Conservation (phyloP, 2,113 vertebrate genomes). For the Fukomys damarensis region DNA sequence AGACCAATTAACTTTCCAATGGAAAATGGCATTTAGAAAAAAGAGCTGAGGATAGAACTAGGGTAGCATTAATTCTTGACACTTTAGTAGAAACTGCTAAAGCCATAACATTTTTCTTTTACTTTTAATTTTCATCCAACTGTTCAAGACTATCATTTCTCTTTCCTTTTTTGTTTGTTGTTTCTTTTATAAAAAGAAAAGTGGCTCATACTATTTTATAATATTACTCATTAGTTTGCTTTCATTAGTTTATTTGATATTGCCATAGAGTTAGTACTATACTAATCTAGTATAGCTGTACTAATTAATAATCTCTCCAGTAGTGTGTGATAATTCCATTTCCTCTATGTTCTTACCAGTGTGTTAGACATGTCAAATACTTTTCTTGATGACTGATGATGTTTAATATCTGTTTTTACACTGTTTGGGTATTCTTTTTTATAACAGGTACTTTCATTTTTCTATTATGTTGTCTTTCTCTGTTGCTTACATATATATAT, state of each 20-base stretch:
- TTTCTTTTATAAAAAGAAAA: not conserved
- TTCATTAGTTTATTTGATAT: not conserved
- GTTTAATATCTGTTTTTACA: slow-evolving; percentile 19
- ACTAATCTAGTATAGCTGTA: not conserved
- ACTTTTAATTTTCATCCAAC: not conserved
- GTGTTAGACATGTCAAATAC: not conserved
- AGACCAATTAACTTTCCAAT: not conserved
- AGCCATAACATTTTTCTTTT: not conserved
- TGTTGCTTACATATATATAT: not conserved
- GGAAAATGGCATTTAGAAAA: not conserved
- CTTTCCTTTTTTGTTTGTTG: not conserved
- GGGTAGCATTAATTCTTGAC: not conserved
- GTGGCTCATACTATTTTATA: not conserved
- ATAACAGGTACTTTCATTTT: not conserved
- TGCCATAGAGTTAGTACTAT: not conserved
- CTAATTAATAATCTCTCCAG: not conserved
- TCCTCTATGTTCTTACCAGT: not conserved
- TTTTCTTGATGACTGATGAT: slow-evolving; percentile 11
- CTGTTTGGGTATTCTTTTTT: not conserved
- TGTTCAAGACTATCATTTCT: not conserved
- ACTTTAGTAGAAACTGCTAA: not conserved
- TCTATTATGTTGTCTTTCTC: not conserved
- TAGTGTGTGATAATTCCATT: not conserved
- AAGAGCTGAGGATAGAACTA: not conserved
- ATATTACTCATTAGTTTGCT: not conserved